phyloP scores from a whole-genome alignment of 1,140 invertebrate genomes.

The Macrosteles quadrilineatus region DNA sequence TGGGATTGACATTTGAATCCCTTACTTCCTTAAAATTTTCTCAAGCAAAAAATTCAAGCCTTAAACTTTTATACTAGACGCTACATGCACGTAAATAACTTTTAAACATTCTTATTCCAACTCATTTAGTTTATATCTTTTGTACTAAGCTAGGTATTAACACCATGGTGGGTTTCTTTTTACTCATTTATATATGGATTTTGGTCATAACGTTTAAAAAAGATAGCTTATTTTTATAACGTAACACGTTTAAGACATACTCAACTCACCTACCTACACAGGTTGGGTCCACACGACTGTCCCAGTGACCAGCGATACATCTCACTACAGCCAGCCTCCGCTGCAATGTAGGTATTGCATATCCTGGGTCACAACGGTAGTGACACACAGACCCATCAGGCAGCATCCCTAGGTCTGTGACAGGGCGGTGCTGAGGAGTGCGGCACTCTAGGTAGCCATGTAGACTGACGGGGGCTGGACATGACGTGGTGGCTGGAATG shows the following conservation, averaged over 20 bases:
- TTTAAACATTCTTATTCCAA: neutral
- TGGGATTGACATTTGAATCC: too few species aligned
- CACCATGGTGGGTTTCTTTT: neutral
- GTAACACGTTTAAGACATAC: neutral
- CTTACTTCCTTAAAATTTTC: too few species aligned
- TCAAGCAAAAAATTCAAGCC: too few species aligned
- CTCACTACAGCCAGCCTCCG: neutral
- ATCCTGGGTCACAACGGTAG: neutral
- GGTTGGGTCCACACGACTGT: neutral
- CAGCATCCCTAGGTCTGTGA: neutral
- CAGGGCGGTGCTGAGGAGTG: neutral
- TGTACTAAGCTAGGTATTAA: neutral
- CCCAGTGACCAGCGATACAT: neutral
- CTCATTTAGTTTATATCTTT: too few species aligned
- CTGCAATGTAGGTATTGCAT: neutral
- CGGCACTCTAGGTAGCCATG: neutral
- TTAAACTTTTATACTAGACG: neutral
- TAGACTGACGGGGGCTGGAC: neutral
- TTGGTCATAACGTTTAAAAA: neutral
- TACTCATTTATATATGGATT: neutral
- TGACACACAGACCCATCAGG: constrained; percentile 1
- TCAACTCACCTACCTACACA: neutral
- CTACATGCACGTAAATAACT: too few species aligned
- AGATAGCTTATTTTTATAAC: neutral
- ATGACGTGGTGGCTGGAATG: neutral